Evolutionary conservation across 2,888 invertebrate species (phyloP), one percentile per base, ranked within the genome.

Genomic region (Lissocephala sabroskyi): DNA sequence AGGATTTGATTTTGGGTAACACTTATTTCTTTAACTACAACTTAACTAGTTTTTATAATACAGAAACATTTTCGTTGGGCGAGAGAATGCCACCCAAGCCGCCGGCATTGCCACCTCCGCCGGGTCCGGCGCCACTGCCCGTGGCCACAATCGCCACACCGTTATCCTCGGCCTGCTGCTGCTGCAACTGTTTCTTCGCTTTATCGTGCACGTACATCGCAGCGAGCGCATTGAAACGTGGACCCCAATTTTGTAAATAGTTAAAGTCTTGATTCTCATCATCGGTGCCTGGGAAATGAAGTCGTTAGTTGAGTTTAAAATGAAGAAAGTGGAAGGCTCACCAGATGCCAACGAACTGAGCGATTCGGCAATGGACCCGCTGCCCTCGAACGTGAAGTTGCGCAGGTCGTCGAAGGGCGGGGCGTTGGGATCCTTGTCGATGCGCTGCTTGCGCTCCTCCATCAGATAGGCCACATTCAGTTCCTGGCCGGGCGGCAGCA

Each of bases 341-440:
- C 96, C 96, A 82, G 96, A 96, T 79, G 96, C 96, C 79, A 98
- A 89, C 45, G 98, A 98, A 79, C 97, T 97, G 50, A 98, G 88
- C 9, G 97, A 97, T 50, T 97, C 97, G 26, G 97, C 97, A 49
- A 96, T 97, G 84, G 96, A 96, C 86, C 97, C 97, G 81, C 96
- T 96, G 33, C 98, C 98, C 86, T 99, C 99, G 81, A 98, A 98
- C 46, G 97, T 98, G 85, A 98, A 99, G 88, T 98, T 98, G 83
- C 98, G 90, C 68, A 99, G 89, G 85, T 98, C 98, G 85, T 99
- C 99, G 84, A 97, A 98, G 7, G 98, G 98, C 54, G 98, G 98
- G 46, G 97, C 97, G 84, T 95, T 95, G 10, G 95, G 95, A 86
- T 99, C 99, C 80, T 95, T 92, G 86, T 98, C 97, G 29, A 97